Conservation (phyloP, 1,140 invertebrate genomes). For the Heterodera schachtii region DNA sequence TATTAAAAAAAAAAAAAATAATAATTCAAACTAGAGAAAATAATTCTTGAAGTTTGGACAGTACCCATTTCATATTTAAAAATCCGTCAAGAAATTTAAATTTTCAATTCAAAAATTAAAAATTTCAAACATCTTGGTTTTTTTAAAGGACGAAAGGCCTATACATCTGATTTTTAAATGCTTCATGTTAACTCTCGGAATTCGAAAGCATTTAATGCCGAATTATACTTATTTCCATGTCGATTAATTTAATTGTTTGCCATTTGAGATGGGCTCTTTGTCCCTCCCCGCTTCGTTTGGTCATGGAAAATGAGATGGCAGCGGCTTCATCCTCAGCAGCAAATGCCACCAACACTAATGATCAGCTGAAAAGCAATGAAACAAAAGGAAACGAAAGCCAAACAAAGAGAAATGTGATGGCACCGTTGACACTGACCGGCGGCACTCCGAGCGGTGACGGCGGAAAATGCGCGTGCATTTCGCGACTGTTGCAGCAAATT, state of each 20-base stretch:
- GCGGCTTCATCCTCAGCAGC: not conserved
- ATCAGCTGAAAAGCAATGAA: not conserved
- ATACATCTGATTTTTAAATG: no score
- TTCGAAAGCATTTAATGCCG: no score
- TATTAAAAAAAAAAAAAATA: no score
- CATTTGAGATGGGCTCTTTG: not conserved
- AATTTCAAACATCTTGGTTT: no score
- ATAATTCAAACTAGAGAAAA: no score
- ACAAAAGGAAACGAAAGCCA: not conserved
- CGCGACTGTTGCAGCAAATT: constrained; percentile 45
- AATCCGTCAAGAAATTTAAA: no score
- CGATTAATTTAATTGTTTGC: not conserved
- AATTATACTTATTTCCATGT: no score
- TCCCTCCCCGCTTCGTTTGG: not conserved
- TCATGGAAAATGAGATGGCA: not conserved
- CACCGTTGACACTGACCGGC: not conserved
- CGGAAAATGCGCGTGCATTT: constrained; percentile 41
- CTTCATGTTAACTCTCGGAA: no score
- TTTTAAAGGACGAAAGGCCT: no score
- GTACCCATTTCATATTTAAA: no score
- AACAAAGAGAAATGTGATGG: constrained; percentile 10
- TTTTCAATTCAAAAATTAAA: no score
- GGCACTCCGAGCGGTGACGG: not conserved
- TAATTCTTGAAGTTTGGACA: no score
- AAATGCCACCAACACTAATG: not conserved